Evolutionary conservation across 2,113 vertebrate species (phyloP).

Genomic region (Chionomys nivalis): DNA sequence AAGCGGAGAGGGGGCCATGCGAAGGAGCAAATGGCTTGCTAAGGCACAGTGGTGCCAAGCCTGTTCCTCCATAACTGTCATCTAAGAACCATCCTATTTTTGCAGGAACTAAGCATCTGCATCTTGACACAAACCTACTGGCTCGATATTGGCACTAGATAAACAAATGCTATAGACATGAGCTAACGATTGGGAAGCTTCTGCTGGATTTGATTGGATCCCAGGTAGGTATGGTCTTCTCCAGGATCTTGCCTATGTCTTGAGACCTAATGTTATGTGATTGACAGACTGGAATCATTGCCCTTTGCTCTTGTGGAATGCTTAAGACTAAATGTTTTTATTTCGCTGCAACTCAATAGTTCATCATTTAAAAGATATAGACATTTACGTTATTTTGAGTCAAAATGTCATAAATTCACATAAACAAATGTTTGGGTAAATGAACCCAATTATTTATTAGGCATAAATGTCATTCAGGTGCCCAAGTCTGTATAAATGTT

Average conservation of each 20-base stretch:
- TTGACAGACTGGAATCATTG: not conserved
- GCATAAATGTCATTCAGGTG: not conserved
- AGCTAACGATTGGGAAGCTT: not conserved
- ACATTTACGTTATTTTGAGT: not conserved
- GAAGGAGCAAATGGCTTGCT: too few relatives aligned
- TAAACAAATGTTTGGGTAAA: not conserved
- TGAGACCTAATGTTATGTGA: not conserved
- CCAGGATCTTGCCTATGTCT: not conserved
- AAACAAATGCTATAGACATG: accelerated
- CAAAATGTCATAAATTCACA: not conserved
- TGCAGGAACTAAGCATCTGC: not conserved
- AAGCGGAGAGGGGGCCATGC: accelerated
- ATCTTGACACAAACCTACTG: accelerated
- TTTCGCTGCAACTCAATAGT: not conserved
- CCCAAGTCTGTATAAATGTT: too few relatives aligned
- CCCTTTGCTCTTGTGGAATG: not conserved
- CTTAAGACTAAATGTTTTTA: not conserved
- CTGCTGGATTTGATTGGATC: not conserved
- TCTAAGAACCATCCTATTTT: not conserved
- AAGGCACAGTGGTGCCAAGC: too few relatives aligned
- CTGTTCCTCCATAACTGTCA: not conserved
- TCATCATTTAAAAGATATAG: not conserved
- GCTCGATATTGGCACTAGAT: not conserved
- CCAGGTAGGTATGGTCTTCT: accelerated
- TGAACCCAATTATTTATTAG: accelerated